Evolutionary conservation across 1,140 invertebrate genomes (phyloP), one percentile per base, ranked within the genome.

Genomic region (Drosophila micromelanica): DNA sequence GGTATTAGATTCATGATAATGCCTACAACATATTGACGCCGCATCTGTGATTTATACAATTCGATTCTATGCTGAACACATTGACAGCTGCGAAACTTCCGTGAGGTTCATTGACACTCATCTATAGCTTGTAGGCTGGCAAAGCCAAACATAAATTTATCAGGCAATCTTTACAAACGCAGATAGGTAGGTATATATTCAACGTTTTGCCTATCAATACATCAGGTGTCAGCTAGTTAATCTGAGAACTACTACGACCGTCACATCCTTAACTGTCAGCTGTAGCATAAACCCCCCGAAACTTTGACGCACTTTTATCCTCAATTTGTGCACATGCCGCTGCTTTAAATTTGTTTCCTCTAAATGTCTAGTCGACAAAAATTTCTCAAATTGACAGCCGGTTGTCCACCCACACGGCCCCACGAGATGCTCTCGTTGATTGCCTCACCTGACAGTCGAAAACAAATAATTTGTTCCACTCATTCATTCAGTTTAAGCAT

Each of bases 1-100:
- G 23, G 27, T 48, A 70, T 82, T 76, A 87, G 82, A 86, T 86
- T 82, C 82, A 86, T 79, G 78, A 85, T 84, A 79, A 65, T 68
- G 70, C 49, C 43, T 55, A 43, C 45, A 20, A 57, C n/a, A 52
- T 48, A 55, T 37, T 43, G 51, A 42, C 23, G 54, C 71, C 71
- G 52, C 72, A 72, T 78, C 77, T 61, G 42, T 56, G 71, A 55
- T 68, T 80, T 69, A 84, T 84, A 52, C 59, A 72, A 76, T 61
- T 65, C 69, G 73, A 76, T 84, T 82, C 79, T 82, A 63, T 45
- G 40, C 57, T 60, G 48, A 61, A 38, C 59, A 55, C 77, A 85
- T 61, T 69, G 73, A 74, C 61, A 76, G 63, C 56, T 71, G 65
- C 72, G 32, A 15, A 74, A 82, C 80, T 82, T 84, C 78, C 70